These are phyloP conservation scores for Darwinula stevensoni DNA, from an alignment of 2,888 invertebrate genomes.

Conservation along the genomic window DNA sequence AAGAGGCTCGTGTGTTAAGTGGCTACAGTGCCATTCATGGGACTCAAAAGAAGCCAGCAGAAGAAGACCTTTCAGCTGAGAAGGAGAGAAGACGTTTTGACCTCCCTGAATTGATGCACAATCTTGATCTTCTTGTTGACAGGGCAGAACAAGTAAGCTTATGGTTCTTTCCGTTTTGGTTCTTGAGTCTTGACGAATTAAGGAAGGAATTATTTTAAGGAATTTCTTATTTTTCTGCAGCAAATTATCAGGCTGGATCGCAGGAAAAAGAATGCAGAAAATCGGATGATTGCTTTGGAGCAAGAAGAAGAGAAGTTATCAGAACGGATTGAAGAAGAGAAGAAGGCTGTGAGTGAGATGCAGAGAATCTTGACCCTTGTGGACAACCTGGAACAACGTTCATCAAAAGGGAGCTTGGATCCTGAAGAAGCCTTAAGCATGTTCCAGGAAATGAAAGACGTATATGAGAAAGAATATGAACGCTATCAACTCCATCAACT, in stretches of 20 bases:
- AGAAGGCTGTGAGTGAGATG: constrained; percentile 27
- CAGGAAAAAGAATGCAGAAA: constrained; percentile 39
- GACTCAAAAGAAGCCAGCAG: constrained; percentile 22
- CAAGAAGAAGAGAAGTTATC: constrained; percentile 42
- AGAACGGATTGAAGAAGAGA: constrained; percentile 34
- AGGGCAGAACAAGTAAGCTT: constrained; percentile 51
- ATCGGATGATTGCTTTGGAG: constrained; percentile 42
- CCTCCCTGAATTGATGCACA: constrained; percentile 69
- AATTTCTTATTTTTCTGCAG: too few relatives aligned
- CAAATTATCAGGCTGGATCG: constrained; percentile 66
- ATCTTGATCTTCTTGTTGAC: constrained; percentile 63
- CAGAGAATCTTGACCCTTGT: constrained; percentile 31
- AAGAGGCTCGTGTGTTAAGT: constrained; percentile 62
- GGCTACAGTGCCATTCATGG: constrained; percentile 74
- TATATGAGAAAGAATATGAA: too few relatives aligned
- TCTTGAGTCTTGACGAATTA: too few relatives aligned
- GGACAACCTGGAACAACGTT: constrained; percentile 40
- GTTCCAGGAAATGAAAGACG: constrained; percentile 20
- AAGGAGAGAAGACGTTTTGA: constrained; percentile 16
- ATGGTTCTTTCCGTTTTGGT: too few relatives aligned
- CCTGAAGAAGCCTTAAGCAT: constrained; percentile 30
- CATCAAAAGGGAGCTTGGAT: constrained; percentile 31
- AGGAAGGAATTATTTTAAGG: too few relatives aligned
- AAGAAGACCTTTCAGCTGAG: constrained; percentile 25
- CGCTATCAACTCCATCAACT: constrained; percentile 23